Evolutionary conservation across 2,113 vertebrate species (phyloP).

Genomic region (Platichthys flesus): DNA sequence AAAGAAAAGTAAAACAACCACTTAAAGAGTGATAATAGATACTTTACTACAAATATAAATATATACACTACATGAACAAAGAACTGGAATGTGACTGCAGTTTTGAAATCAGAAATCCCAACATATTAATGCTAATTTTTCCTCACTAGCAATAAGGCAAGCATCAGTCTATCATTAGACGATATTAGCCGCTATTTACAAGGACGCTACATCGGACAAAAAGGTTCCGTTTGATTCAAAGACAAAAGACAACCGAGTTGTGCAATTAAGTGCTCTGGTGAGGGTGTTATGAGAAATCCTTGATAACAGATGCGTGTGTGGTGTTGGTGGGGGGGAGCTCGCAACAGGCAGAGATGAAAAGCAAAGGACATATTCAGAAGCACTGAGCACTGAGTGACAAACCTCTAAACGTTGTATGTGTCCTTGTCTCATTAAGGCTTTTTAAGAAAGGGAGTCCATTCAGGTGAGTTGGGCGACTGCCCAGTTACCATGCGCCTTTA

Average conservation of each 20-base stretch:
- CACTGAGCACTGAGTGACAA: neutral
- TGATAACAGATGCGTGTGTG: neutral
- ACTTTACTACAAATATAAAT: slow-evolving; percentile 74
- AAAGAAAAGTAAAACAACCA: slow-evolving; percentile 45
- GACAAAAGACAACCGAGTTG: slow-evolving; percentile 37
- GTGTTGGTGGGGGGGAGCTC: neutral
- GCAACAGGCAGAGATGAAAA: neutral
- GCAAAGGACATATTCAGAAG: neutral
- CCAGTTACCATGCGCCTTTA: slow-evolving; percentile 26
- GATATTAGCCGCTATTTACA: slow-evolving; percentile 61
- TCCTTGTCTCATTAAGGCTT: slow-evolving; percentile 2
- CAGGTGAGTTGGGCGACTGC: slow-evolving; percentile 9
- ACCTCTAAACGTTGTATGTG: slow-evolving; percentile 41
- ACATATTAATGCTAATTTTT: slow-evolving; percentile 37
- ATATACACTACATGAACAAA: slow-evolving; percentile 67
- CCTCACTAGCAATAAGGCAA: slow-evolving; percentile 66
- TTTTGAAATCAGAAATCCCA: slow-evolving; percentile 39
- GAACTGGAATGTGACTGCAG: slow-evolving; percentile 71
- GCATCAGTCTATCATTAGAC: slow-evolving; percentile 54
- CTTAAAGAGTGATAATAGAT: slow-evolving; percentile 49
- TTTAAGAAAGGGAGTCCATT: slow-evolving; percentile 34
- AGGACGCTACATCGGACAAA: slow-evolving; percentile 40
- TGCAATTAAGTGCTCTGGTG: slow-evolving; percentile 66
- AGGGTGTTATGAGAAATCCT: slow-evolving; percentile 3
- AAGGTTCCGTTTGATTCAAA: slow-evolving; percentile 8